Evolutionary conservation across 2,888 invertebrate species (phyloP).

Genomic region (Heliconius aoede): DNA sequence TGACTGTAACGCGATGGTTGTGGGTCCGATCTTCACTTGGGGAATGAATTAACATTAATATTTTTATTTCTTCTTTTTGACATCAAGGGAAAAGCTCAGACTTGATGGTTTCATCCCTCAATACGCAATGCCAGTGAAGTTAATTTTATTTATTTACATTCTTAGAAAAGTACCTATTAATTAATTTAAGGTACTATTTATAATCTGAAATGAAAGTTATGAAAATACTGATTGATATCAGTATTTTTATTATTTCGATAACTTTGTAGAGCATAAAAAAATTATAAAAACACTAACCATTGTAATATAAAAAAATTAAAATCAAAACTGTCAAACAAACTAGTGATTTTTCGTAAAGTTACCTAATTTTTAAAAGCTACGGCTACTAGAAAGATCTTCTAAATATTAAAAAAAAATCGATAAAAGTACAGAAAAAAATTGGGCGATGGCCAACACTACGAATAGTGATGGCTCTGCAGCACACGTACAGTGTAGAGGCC

Average conservation of each 20-base stretch:
- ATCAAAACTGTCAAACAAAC: no score
- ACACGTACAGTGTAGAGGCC: conserved; percentile 58
- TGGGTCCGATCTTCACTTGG: no score
- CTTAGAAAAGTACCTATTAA: neutral
- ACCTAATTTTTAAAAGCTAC: neutral
- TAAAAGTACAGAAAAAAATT: neutral
- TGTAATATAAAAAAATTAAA: no score
- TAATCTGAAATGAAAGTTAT: neutral
- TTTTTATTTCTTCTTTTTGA: no score
- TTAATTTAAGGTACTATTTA: neutral
- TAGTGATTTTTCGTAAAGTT: neutral
- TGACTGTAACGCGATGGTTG: no score
- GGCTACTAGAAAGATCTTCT: neutral
- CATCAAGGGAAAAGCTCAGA: no score
- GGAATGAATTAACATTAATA: no score
- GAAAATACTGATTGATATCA: neutral
- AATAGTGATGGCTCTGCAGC: conserved; percentile 61
- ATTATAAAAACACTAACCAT: neutral
- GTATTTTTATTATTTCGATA: neutral
- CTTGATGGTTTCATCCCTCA: no score
- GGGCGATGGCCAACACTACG: conserved; percentile 54
- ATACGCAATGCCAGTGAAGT: no score
- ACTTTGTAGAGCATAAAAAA: neutral
- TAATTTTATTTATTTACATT: no score
- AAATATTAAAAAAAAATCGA: neutral